A percentile compares a stretch with the other conserved stretches of the same genome.
phyloP scores from a whole-genome alignment of 2,888 invertebrate genomes.

The Neoscelio sp. region DNA sequence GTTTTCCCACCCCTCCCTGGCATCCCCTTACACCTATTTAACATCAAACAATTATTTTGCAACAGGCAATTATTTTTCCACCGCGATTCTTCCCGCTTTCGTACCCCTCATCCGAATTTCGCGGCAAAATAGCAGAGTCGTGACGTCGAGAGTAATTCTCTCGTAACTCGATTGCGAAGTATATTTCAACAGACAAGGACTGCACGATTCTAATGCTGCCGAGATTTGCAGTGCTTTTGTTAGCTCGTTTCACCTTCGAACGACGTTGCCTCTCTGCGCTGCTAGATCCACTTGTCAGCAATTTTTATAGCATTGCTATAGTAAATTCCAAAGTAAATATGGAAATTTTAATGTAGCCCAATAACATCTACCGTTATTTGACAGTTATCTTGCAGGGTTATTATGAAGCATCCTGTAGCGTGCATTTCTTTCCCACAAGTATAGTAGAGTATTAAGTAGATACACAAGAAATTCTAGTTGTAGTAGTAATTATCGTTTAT shows the following conservation, averaged over 20 bases:
- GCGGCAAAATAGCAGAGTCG: slow-evolving; percentile 52
- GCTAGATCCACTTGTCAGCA: slow-evolving; percentile 58
- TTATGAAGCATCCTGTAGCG: slow-evolving; percentile 45
- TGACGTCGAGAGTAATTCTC: slow-evolving; percentile 24
- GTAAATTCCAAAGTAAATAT: slow-evolving; percentile 54
- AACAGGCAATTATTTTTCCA: slow-evolving; percentile 61
- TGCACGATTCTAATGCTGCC: slow-evolving; percentile 1
- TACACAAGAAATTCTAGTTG: slow-evolving; percentile 12
- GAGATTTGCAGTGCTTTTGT: slow-evolving; percentile 24
- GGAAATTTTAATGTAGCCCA: slow-evolving; percentile 53
- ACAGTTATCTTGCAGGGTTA: slow-evolving; percentile 56
- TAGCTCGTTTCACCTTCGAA: slow-evolving; percentile 7
- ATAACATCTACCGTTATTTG: slow-evolving; percentile 51
- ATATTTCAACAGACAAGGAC: slow-evolving; percentile 19
- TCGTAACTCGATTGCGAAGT: slow-evolving; percentile 21
- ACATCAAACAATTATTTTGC: slow-evolving; percentile 54
- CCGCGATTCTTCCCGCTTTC: slow-evolving; percentile 33
- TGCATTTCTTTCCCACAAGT: slow-evolving; percentile 38
- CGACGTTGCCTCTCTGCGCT: slow-evolving; percentile 2
- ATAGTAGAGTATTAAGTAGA: slow-evolving; percentile 1
- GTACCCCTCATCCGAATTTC: slow-evolving; percentile 51
- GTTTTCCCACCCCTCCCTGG: slow-evolving; percentile 26
- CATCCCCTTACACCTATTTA: slow-evolving; percentile 42
- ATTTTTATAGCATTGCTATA: slow-evolving; percentile 47
- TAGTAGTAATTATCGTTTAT: slow-evolving; percentile 21